phyloP scores from a whole-genome alignment of 2,113 vertebrate genomes.

The Salvelinus namaycush region DNA sequence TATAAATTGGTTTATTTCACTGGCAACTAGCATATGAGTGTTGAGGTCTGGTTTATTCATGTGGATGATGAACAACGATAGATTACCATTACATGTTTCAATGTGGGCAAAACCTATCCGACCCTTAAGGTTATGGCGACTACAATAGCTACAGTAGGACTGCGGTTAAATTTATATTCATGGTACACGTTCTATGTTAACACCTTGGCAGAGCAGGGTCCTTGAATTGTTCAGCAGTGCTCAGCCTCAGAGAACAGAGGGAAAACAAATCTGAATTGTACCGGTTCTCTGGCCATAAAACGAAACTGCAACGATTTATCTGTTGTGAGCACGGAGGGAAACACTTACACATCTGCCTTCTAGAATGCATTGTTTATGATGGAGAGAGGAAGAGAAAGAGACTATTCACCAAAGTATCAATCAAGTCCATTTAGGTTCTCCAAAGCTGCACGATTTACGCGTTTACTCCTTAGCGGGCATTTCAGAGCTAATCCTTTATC shows the following conservation, averaged over 20 bases:
- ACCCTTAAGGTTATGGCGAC: slow-evolving; percentile 2
- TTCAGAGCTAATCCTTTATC: slow-evolving; percentile 18
- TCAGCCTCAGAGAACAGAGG: background rate
- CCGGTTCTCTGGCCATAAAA: slow-evolving; percentile 33
- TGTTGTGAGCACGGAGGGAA: slow-evolving; percentile 28
- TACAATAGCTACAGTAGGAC: background rate
- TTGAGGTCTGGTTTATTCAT: too few species aligned
- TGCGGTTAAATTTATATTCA: slow-evolving; percentile 32
- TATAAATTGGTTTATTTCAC: too few species aligned
- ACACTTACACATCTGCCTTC: slow-evolving; percentile 13
- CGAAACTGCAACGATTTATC: slow-evolving; percentile 38
- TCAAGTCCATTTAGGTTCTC: slow-evolving; percentile 22
- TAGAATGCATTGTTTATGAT: background rate
- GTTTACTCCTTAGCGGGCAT: slow-evolving; percentile 34
- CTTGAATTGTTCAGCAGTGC: slow-evolving; percentile 30
- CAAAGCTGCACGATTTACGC: slow-evolving; percentile 7
- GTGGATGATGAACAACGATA: too few species aligned
- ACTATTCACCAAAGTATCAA: slow-evolving; percentile 10
- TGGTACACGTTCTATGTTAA: background rate
- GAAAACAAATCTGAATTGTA: slow-evolving; percentile 30
- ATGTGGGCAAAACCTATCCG: background rate
- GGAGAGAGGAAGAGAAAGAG: background rate
- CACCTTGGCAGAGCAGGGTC: slow-evolving; percentile 14
- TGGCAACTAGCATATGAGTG: too few species aligned
- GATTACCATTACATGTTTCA: too few species aligned